Conservation (phyloP, 1,140 invertebrate genomes). For the Drosophila lini region DNA sequence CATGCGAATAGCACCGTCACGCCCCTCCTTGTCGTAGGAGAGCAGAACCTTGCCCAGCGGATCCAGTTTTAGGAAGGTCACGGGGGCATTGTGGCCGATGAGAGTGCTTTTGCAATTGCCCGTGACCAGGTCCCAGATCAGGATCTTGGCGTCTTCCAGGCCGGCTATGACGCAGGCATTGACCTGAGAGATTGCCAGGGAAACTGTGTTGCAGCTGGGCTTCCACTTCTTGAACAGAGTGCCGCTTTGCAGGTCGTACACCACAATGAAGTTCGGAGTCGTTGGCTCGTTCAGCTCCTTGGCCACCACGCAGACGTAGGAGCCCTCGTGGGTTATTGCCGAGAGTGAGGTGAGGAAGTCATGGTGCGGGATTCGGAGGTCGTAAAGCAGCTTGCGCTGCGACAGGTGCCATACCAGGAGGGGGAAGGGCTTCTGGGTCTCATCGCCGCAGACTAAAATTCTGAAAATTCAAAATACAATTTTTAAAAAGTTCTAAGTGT, state of each 20-base stretch:
- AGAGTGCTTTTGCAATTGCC: constrained; percentile 87
- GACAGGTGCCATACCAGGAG: constrained; percentile 94
- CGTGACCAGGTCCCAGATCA: constrained; percentile 95
- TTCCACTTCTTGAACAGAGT: constrained; percentile 96
- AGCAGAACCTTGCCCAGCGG: constrained; percentile 89
- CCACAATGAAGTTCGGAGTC: constrained; percentile 94
- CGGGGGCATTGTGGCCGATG: constrained; percentile 90
- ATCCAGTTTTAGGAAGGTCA: constrained; percentile 89
- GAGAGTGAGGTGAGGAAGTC: constrained; percentile 93
- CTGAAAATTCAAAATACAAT: constrained; percentile 79
- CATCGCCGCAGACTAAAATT: constrained; percentile 94
- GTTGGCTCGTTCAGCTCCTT: constrained; percentile 91
- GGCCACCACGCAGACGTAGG: constrained; percentile 88
- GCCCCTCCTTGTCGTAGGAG: constrained; percentile 89
- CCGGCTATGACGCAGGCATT: constrained; percentile 93
- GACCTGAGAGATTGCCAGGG: constrained; percentile 91
- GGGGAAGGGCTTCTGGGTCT: constrained; percentile 95
- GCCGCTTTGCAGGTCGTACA: constrained; percentile 96
- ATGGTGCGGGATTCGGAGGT: constrained; percentile 94
- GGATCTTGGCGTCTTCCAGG: constrained; percentile 91
- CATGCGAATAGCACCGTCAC: constrained; percentile 90
- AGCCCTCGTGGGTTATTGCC: constrained; percentile 94
- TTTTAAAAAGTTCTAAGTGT: neutral
- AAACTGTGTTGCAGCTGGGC: constrained; percentile 91
- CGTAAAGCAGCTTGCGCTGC: constrained; percentile 93